Evolutionary conservation across 2,113 vertebrate species (phyloP).

Genomic region (Mustelus asterias): DNA sequence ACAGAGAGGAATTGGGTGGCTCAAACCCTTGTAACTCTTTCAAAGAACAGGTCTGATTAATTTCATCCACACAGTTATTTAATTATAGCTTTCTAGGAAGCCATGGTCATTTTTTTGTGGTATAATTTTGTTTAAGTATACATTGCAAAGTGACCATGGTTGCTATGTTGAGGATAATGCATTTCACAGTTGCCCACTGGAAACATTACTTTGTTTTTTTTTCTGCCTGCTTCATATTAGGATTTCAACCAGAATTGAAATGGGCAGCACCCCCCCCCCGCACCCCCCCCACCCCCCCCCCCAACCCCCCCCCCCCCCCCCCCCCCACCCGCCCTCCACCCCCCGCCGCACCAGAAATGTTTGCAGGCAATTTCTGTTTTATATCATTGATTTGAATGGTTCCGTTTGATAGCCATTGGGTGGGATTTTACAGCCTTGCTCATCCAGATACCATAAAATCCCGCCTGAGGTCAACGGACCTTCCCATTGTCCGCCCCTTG

Average conservation of each 20-base stretch:
- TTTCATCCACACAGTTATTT: slow-evolving; percentile 39
- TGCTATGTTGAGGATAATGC: neutral
- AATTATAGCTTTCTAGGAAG: slow-evolving; percentile 15
- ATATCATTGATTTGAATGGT: neutral
- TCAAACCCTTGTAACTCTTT: slow-evolving; percentile 41
- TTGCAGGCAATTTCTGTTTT: neutral
- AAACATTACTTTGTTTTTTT: neutral
- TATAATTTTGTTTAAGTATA: neutral
- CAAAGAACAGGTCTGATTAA: slow-evolving; percentile 40
- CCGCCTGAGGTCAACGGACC: too few relatives aligned
- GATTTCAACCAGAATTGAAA: neutral
- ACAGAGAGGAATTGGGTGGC: neutral
- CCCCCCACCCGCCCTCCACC: too few relatives aligned
- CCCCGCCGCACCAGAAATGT: too few relatives aligned
- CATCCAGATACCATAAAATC: too few relatives aligned
- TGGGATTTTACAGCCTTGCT: too few relatives aligned
- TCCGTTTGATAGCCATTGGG: neutral
- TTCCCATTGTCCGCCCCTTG: too few relatives aligned
- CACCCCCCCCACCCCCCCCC: too few relatives aligned
- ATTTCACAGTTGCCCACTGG: neutral
- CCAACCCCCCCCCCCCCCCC: too few relatives aligned
- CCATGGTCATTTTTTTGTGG: neutral
- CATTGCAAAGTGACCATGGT: neutral
- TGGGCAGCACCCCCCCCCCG: too few relatives aligned
- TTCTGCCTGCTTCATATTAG: neutral